Base-by-base conservation (phyloP, 2,797 vertebrate genomes). In the Coccyzus lansbergi region DNA sequence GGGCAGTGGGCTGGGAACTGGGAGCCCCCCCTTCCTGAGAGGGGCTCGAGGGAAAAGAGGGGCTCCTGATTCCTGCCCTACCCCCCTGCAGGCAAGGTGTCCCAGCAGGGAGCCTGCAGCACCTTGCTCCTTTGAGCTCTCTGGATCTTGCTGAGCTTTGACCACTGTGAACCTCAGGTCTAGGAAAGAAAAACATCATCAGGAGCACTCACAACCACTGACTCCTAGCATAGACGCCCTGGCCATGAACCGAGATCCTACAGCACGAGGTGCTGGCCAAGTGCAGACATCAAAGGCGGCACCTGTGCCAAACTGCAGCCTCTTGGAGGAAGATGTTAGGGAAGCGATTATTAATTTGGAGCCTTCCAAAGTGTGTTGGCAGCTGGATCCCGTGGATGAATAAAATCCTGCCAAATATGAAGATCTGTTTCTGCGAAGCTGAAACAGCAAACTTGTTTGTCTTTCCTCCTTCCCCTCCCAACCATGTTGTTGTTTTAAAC, bases 371-470 rank as follows among this genome's bases (percentile, higher is more conserved):
- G 38, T 4, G 0, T 26, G 53, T n/a, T 90, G 93, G 81, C 86
- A 92, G 92, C 92, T 95, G 93, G 90, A 93, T 91, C 64, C 56
- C 80, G 81, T 68, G 85, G 83, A 34, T 78, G 69, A 80, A 80
- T 68, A 78, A 77, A 90, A 40, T 36, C 21, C 87, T 95, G 95
- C 92, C 94, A 96, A 81, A 89, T 95, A 93, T 71, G 33, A 79
- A 86, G 91, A 79, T 89, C 72, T 95, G 92, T 92, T 92, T 91
- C 72, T 92, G 82, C 15, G 9, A 86, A 93, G 87, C 84, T 95
- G 94, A 93, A 96, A 88, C 79, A 78, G 94, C 95, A 94, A 95
- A 88, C 71, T 89, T 96, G 84, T 96, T 96, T 96, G 88, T 81
- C 93, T 94, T 95, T 94, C 55, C 85, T 96, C 77, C 78, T 92